Conservation (phyloP, 1,140 invertebrate species). For the Spodoptera litura region DNA sequence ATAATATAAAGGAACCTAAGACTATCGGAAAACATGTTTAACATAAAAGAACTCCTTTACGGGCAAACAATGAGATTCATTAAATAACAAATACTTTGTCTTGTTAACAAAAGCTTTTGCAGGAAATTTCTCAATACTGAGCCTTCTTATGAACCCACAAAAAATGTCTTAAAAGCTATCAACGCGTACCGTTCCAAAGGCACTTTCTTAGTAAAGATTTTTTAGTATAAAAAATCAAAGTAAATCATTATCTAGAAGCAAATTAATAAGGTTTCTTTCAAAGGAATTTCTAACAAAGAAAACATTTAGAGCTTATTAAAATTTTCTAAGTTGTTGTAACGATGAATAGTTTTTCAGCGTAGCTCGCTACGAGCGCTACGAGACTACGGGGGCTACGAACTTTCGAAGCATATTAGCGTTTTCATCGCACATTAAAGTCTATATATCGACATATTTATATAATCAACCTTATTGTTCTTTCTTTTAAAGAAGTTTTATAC, state of each 20-base stretch:
- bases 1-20: constrained; percentile 4
- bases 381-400: constrained; percentile 20
- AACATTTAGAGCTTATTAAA: constrained; percentile 37
- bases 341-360: constrained; percentile 33
- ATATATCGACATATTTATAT: not conserved
- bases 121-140: constrained; percentile 19
- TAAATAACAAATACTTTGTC: constrained; percentile 44
- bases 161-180: constrained; percentile 14
- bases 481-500: too few species aligned
- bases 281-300: constrained; percentile 32
- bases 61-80: constrained; percentile 45
- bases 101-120: constrained; percentile 39
- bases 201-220: constrained; percentile 13
- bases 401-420: constrained; percentile 11
- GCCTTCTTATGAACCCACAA: constrained; percentile 36
- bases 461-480: not conserved
- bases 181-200: not conserved
- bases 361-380: constrained; percentile 31
- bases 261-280: constrained; percentile 33
- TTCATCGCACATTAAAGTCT: not conserved
- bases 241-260: constrained; percentile 34
- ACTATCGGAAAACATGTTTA: constrained; percentile 28
- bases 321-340: constrained; percentile 16
- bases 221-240: constrained; percentile 29
- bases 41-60: constrained; percentile 35